phyloP scores from a whole-genome alignment of 1,140 invertebrate genomes.

The Anastrepha ludens region DNA sequence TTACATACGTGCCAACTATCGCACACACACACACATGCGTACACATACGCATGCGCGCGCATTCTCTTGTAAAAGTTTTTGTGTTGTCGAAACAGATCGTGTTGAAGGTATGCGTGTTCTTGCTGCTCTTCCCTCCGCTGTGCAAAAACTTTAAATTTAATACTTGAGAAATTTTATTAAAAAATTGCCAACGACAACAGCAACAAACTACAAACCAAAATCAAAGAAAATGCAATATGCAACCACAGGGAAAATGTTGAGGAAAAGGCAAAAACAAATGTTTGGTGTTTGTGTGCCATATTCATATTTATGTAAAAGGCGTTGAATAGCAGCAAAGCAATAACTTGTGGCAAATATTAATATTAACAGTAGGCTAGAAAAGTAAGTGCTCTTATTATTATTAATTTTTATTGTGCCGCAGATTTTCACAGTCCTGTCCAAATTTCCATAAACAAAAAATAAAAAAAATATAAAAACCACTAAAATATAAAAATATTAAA shows the following conservation, averaged over 20 bases:
- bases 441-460: no score
- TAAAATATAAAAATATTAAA: no score
- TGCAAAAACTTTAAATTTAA: conserved; percentile 45
- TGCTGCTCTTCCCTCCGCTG: not conserved
- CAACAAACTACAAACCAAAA: conserved; percentile 21
- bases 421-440: no score
- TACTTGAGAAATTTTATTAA: conserved; percentile 40
- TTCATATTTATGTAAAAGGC: no score
- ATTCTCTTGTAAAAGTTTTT: not conserved
- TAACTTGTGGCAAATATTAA: no score
- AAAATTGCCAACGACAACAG: not conserved
- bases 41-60: not conserved
- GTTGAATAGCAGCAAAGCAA: no score
- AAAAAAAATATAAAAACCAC: no score
- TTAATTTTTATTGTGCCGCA: no score
- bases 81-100: not conserved
- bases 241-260: not conserved
- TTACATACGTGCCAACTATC: not conserved
- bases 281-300: no score
- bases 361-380: no score
- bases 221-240: conserved; percentile 39
- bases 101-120: not conserved
- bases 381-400: no score
- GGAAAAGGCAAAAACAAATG: no score
- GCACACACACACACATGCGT: not conserved